Evolutionary conservation across 2,797 vertebrate species (phyloP).

Genomic region (Falco columbarius): DNA sequence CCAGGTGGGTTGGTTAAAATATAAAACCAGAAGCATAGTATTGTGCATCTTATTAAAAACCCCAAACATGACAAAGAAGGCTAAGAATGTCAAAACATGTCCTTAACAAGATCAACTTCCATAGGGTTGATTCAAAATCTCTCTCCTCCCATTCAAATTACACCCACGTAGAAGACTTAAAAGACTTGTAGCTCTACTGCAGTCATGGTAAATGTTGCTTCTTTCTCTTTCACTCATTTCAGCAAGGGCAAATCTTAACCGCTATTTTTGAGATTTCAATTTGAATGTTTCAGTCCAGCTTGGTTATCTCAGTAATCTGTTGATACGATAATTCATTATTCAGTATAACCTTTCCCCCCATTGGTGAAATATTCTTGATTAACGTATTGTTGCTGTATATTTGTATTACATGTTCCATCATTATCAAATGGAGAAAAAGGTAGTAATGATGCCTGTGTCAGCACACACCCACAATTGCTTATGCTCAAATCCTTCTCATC

Average conservation of each 20-base stretch:
- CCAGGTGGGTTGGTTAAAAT: neutral
- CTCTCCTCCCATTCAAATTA: neutral
- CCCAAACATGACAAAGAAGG: neutral
- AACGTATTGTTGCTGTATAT: neutral
- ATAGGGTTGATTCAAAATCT: neutral
- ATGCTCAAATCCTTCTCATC: slow-evolving; percentile 37
- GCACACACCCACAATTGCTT: slow-evolving; percentile 29
- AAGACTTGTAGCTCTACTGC: neutral
- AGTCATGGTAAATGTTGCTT: neutral
- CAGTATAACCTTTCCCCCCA: neutral
- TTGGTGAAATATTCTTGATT: slow-evolving; percentile 8
- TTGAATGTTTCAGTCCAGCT: neutral
- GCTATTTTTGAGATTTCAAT: neutral
- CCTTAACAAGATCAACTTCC: neutral
- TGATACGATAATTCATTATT: neutral
- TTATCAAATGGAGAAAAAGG: slow-evolving; percentile 32
- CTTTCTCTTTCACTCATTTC: neutral
- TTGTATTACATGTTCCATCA: neutral
- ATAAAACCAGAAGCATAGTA: neutral
- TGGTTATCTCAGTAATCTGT: neutral
- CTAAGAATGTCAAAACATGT: neutral
- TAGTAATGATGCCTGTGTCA: slow-evolving; percentile 7
- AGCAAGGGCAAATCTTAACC: neutral
- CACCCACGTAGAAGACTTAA: neutral
- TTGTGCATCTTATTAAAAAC: neutral